Conservation (phyloP, 2,888 invertebrate species). For the Fragum sueziense region DNA sequence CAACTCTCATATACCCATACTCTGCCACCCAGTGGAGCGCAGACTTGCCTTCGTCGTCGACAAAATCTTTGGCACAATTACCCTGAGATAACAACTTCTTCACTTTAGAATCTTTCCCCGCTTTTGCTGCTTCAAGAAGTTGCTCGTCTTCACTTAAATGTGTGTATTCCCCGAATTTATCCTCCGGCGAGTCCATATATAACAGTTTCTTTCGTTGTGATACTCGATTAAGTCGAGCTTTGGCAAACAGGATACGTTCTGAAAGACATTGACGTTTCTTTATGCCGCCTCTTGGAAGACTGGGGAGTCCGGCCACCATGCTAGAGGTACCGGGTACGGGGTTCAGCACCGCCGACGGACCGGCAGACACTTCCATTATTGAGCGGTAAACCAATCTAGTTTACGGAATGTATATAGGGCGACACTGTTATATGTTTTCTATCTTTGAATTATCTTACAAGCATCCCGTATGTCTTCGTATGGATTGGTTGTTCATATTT, state of each 20-base stretch:
- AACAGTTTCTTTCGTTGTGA: constrained; percentile 55
- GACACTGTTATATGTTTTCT: too few species aligned
- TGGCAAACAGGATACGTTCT: constrained; percentile 55
- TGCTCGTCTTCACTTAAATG: constrained; percentile 62
- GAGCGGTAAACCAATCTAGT: too few species aligned
- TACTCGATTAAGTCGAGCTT: constrained; percentile 52
- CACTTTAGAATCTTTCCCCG: constrained; percentile 70
- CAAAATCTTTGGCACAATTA: constrained; percentile 51
- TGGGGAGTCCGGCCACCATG: background rate
- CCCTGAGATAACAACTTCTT: constrained; percentile 58
- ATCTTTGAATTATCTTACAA: too few species aligned
- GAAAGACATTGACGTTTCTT: constrained; percentile 57
- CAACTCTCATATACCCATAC: constrained; percentile 69
- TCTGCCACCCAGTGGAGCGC: constrained; percentile 77
- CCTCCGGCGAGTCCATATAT: constrained; percentile 49
- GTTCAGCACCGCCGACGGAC: constrained; percentile 1
- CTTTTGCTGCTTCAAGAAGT: constrained; percentile 71
- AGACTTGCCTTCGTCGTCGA: constrained; percentile 67
- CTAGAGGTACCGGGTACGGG: background rate
- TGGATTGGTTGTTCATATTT: too few species aligned
- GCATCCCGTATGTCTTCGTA: too few species aligned
- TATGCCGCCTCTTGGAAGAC: constrained; percentile 39
- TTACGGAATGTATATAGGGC: too few species aligned
- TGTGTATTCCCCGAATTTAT: constrained; percentile 60
- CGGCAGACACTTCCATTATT: constrained; percentile 9